Base-by-base conservation (phyloP, 2,888 invertebrate species). In the Spodoptera picta region DNA sequence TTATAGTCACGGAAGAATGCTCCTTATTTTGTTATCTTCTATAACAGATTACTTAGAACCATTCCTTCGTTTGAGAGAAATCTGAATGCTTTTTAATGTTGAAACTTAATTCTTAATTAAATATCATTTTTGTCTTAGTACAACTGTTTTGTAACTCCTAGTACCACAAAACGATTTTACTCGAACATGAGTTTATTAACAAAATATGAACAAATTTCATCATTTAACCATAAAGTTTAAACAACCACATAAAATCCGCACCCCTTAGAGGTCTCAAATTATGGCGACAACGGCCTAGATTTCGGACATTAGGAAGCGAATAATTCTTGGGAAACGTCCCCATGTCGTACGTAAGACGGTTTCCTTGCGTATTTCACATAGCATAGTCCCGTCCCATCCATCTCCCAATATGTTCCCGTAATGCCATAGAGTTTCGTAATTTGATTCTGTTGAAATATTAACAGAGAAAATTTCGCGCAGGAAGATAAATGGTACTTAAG, bases 401-500 rank as follows among this genome's bases (percentile, higher is more conserved):
- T 88, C 90, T 87, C 81, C 79, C 87, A 90, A 91, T 88, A 90
- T 90, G 88, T 88, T 86, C 81, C 79, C 76, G 80, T 80, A 79
- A 79, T 80, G 83, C 89, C 88, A 88, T 27, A 85, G 88, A 86
- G 87, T 85, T 88, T 81, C 87, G 92, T 91, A 91, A 92, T 92
- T 92, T 92, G 92, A 92, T 91, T 90, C 90, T 75, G 80, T 83
- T 91, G 91, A 90, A 91, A 90, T 92, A 92, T 92, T 90, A 91
- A 91, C 91, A 88, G 84, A 84, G 88, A 89, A 90, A 90, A 88
- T 89, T 89, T 85, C 80, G 82, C 79, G 82, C 74, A 75, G 66
- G 77, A 83, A 86, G 88, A 90, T 83, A 86, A 88, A 90, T 87
- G 84, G 83, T 65, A 9, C 9, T 36, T 36, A 36, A 36, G 36